Percentiles rank a stretch among this genome's conserved stretches.
Conservation (phyloP, 2,888 invertebrate species). For the Tachina grossa region DNA sequence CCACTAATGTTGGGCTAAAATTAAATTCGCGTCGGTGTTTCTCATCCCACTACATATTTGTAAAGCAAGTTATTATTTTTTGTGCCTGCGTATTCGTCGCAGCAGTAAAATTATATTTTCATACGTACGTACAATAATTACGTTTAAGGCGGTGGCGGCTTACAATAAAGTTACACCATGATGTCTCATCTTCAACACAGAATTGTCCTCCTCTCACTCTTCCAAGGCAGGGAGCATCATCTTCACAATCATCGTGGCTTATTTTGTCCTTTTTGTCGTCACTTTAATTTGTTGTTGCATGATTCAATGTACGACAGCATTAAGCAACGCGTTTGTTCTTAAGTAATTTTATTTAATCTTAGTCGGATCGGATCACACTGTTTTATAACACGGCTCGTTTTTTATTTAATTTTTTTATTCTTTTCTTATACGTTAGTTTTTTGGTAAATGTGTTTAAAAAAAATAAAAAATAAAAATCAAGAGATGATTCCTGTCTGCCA, state of each 20-base stretch:
- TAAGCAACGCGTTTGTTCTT: slow-evolving; percentile 67
- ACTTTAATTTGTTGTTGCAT: slow-evolving; percentile 48
- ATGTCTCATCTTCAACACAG: slow-evolving; percentile 32
- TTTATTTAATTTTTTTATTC: neutral
- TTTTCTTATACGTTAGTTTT: neutral
- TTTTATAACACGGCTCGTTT: slow-evolving; percentile 67
- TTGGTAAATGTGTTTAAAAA: slow-evolving; percentile 27
- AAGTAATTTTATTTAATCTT: slow-evolving; percentile 71
- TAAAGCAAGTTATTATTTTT: slow-evolving; percentile 49
- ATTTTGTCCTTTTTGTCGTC: slow-evolving; percentile 45
- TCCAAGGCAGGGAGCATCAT: slow-evolving; percentile 32
- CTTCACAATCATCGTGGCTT: slow-evolving; percentile 15
- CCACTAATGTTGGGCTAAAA: slow-evolving; percentile 24
- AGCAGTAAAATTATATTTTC: neutral
- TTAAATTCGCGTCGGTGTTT: slow-evolving; percentile 67
- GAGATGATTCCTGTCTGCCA: slow-evolving; percentile 62
- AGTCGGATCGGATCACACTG: slow-evolving; percentile 68
- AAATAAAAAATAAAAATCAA: slow-evolving; percentile 17
- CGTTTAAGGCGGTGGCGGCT: slow-evolving; percentile 60
- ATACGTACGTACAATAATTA: slow-evolving; percentile 34
- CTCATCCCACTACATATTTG: slow-evolving; percentile 69
- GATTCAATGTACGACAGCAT: slow-evolving; percentile 43
- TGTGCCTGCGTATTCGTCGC: slow-evolving; percentile 25
- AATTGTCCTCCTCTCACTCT: slow-evolving; percentile 31
- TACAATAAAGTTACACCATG: slow-evolving; percentile 64